These are phyloP conservation scores for Anthopleura sola DNA, from an alignment of 64 coral and sea anemone genomes.

Conservation along the genomic window DNA sequence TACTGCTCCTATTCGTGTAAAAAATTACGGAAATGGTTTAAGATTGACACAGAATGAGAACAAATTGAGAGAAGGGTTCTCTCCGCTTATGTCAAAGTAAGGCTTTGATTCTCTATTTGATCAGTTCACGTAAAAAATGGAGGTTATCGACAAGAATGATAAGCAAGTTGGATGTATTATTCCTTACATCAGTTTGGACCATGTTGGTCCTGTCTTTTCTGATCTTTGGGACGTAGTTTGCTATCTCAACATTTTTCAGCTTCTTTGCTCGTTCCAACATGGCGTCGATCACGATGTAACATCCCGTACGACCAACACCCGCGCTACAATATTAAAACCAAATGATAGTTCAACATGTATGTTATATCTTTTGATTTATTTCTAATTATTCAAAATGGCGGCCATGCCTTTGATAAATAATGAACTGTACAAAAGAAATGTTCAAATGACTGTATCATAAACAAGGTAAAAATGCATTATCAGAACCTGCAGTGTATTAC, in stretches of 20 bases:
- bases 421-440: no score
- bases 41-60: background rate
- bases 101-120: background rate
- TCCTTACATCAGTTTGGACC: constrained; percentile 55
- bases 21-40: no score
- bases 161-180: background rate
- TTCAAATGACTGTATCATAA: background rate
- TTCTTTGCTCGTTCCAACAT: constrained; percentile 61
- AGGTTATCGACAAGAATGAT: no score
- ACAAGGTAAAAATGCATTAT: background rate
- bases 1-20: constrained; percentile 40
- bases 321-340: constrained; percentile 23
- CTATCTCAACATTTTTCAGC: constrained; percentile 39
- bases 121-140: background rate
- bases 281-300: constrained; percentile 56
- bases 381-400: background rate
- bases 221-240: constrained; percentile 45
- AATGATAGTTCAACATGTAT: no score
- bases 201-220: constrained; percentile 25
- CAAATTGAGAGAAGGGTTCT: no score
- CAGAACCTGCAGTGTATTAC: constrained; percentile 71
- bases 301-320: constrained; percentile 55
- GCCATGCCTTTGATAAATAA: no score
- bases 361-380: background rate
- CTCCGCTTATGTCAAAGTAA: no score